A percentile compares a stretch with the other conserved stretches of the same genome.
Evolutionary conservation across 2,113 vertebrate species (phyloP).

Genomic region (Solenodon paradoxus): DNA sequence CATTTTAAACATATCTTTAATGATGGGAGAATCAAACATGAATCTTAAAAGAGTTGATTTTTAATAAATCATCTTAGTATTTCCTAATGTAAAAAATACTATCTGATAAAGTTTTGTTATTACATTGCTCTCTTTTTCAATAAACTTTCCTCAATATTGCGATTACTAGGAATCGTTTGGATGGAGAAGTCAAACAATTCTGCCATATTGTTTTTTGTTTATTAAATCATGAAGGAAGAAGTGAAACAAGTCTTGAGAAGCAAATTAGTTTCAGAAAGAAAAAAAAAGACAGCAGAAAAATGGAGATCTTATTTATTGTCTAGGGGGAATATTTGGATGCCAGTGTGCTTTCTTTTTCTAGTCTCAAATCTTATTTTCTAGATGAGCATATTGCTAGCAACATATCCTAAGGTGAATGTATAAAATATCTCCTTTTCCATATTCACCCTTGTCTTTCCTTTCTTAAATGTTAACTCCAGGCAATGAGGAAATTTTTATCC

Average conservation of each 20-base stretch:
- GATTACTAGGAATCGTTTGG: slow-evolving; percentile 2
- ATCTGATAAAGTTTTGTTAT: background rate
- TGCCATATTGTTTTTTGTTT: background rate
- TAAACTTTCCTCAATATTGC: background rate
- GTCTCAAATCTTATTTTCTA: background rate
- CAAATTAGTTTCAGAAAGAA: background rate
- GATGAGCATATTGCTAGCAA: background rate
- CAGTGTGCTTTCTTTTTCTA: background rate
- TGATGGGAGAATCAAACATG: background rate
- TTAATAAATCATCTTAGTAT: background rate
- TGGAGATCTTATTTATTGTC: background rate
- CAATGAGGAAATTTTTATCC: background rate
- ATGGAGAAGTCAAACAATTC: background rate
- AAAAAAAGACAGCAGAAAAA: background rate
- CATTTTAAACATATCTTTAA: background rate
- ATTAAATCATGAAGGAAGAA: background rate
- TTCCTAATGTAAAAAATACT: background rate
- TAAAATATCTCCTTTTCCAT: background rate
- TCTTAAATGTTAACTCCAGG: background rate
- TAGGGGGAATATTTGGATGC: background rate
- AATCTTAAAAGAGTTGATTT: background rate
- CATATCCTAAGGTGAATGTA: background rate
- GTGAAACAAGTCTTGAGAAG: background rate
- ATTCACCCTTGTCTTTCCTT: background rate
- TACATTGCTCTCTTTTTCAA: background rate